Percentiles rank a stretch among this genome's conserved stretches.
Evolutionary conservation across 2,888 invertebrate genomes (phyloP).

Genomic region (Panzeria rudis): DNA sequence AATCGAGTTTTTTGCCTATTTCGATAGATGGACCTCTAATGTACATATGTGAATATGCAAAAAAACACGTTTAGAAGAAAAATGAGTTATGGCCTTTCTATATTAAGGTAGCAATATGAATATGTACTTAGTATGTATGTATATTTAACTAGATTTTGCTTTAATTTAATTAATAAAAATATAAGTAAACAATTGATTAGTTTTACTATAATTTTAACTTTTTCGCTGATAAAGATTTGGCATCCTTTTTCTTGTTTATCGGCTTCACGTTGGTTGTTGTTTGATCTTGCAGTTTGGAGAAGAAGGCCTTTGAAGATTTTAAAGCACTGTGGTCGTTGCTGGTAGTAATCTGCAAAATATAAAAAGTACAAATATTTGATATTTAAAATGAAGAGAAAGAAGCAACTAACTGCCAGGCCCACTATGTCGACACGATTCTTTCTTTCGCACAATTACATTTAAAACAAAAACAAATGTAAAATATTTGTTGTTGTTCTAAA

Average conservation of each 20-base stretch:
- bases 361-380: slow-evolving; percentile 9
- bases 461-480: too few relatives aligned
- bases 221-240: slow-evolving; percentile 85
- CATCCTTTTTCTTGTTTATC: slow-evolving; percentile 83
- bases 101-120: too few relatives aligned
- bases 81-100: too few relatives aligned
- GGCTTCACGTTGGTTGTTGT: slow-evolving; percentile 84
- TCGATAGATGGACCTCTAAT: too few relatives aligned
- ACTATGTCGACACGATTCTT: too few relatives aligned
- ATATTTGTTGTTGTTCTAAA: too few relatives aligned
- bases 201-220: slow-evolving; percentile 86
- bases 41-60: too few relatives aligned
- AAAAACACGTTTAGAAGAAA: too few relatives aligned
- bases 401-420: too few relatives aligned
- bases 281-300: slow-evolving; percentile 91
- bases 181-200: neutral
- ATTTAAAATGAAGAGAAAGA: neutral
- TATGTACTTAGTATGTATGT: too few relatives aligned
- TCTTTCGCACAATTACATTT: too few relatives aligned
- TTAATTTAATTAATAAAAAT: slow-evolving; percentile 10
- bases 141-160: slow-evolving; percentile 15
- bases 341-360: slow-evolving; percentile 76
- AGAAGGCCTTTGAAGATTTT: slow-evolving; percentile 93
- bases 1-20: too few relatives aligned
- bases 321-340: slow-evolving; percentile 84